Base-by-base conservation (phyloP, 2,888 invertebrate species). In the Aphelenchoides bicaudatus region DNA sequence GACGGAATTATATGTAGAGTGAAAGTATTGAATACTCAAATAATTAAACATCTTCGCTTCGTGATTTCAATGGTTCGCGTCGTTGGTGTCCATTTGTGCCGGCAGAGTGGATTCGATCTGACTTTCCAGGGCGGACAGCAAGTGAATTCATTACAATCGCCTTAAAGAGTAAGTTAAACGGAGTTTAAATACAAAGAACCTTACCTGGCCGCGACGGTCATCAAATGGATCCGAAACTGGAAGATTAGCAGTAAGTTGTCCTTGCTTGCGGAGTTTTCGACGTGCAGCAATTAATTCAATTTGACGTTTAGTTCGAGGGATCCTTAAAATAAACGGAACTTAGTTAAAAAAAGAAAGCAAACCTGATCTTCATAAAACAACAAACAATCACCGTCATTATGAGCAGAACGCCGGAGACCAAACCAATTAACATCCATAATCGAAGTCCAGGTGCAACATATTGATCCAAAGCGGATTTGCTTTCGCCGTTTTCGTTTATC, bases 321-420 rank as follows among this genome's bases (percentile, higher is more conserved):
- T 72, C 38, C 73, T 61, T 38, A 56, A 55, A 28, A 34, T 13
- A 54, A 1, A 13, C 13, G 1, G 8, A 5, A 49, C 49, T 49
- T 49, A 6, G 19, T 51, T n/a, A n/a, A n/a, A n/a, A n/a, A n/a
- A n/a, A n/a, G 16, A 72, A 59, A n/a, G 76, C 75, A 34, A 76
- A 75, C 50, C 73, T 66, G 43, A 77, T 73, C 8, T 72, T 63
- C 72, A 75, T 72, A 56, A 77, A 75, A 48, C 77, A 77, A 59
- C 77, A 77, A 2, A 77, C 77, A 47, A 77, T 69, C 2, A 76
- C 74, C 39, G 74, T 70, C 77, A 77, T 77, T 34, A 74, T 64
- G 23, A 77, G 66, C 25, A 77, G 64, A 48, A 77, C 75, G n/a
- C 73, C 71, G n/a, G 71, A 70, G 29, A 77, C 73, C 30, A 77